Evolutionary conservation across 2,888 invertebrate genomes (phyloP), one percentile per base, ranked within the genome.

Genomic region (Leptinotarsa rubiginosa): DNA sequence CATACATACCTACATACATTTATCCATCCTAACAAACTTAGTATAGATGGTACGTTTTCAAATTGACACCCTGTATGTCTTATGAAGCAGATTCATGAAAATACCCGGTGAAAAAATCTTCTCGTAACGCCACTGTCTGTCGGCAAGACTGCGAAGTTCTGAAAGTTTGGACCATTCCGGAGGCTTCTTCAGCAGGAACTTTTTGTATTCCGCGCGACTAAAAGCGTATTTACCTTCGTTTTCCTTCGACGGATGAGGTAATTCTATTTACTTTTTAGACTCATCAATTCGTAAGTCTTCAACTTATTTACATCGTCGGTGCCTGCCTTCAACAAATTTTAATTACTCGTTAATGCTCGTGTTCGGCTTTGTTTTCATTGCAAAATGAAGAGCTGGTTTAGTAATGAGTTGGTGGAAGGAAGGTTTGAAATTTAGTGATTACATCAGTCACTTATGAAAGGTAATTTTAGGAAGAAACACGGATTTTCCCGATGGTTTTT

Each of bases 251-350:
- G 79, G 79, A 80, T 79, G 80, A 80, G 81, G 81, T 81, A 81
- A 81, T 80, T 82, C 80, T 79, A 79, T 82, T 81, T 81, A 79
- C 83, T 81, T 81, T 81, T 79, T 75, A 76, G 77, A 78, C 74
- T 80, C 81, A 80, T 81, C 81, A 81, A 76, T 80, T 79, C 73
- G 70, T n/a, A 41, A 62, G 62, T 62, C 62, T 62, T 64, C 47
- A 64, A 70, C 62, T 62, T 49, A 47, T 70, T 64, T 62, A 62
- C 62, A 62, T 62, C 62, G 31, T 76, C 47, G 72, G 74, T 71
- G 62, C 62, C 31, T 62, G 62, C 62, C 62, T 73, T 69, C 69
- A 72, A 72, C 72, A 72, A 75, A 75, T 75, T 75, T 75, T 75
- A 75, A 75, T 75, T 75, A 70, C 75, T 75, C 72, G 72, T 54